Evolutionary conservation across 2,113 vertebrate genomes (phyloP), one percentile per base, ranked within the genome.

Genomic region (Tachuris rubrigastra): DNA sequence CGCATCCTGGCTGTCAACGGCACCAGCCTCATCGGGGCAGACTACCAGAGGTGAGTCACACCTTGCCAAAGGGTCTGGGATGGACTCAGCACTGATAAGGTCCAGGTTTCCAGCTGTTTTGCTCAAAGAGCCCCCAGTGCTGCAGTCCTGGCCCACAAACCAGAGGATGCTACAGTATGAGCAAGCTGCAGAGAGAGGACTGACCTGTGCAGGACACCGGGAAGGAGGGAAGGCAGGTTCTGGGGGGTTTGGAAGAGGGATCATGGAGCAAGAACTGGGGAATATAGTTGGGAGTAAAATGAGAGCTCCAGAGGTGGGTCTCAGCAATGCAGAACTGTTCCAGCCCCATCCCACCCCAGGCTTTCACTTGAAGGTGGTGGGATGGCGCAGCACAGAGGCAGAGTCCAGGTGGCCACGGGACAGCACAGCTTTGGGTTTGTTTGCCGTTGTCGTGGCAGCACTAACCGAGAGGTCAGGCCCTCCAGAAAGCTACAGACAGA

Each of bases 1-100:
- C 98, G 98, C 27, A 99, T 99, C 97, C 98, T 99, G 95, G 99
- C 99, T 9, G 99, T 99, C 91, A 99, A 99, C 0, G 99, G 99
- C 55, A 99, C 98, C 96, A 99, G 99, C 76, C 98, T 99, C 96
- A 98, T 98, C 1, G 99, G 99, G 58, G 98, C 99, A 2, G 98
- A 99, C 97, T 99, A 99, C 95, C 98, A 99, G 96, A 99, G 99
- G 99, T 99, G 95, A 90, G 95, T 2, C 2, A 1, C 35, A 12
- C 17, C 55, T 31, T 2, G 0, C 50, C 3, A 3, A 3, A 42
- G 50, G 49, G 41, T 6, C 42, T 2, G 12, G 55, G 31, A 4
- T 2, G 6, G 6, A 22, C 3, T 35, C 5, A 3, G 90, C 60
- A 6, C 30, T 15, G 23, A 46, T 44, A 5, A 7, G 47, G 5